Evolutionary conservation across 2,797 vertebrate species (phyloP), one percentile per base, ranked within the genome.

Genomic region (Onychomys leucogaster): DNA sequence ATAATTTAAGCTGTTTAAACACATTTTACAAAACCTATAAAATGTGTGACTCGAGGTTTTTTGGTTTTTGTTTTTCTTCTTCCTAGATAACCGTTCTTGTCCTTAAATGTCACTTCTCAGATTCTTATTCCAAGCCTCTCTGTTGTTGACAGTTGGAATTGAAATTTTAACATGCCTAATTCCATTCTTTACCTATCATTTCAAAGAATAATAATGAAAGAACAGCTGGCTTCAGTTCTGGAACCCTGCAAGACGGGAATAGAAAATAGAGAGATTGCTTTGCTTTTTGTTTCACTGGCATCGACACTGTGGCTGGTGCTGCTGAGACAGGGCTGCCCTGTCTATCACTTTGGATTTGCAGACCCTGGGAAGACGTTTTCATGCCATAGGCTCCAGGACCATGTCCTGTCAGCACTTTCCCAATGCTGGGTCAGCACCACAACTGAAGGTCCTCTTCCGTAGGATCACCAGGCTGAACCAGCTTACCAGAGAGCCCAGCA

Each of bases 361-460:
- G 97, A 92, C 94, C 83, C 95, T 97, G 96, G 59, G 65, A 97
- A 97, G 92, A 32, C 96, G 92, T 94, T 97, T 77, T 95, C 87
- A 92, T 63, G 97, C 97, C 67, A 5, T 71, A 95, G 95, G 94
- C 95, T 97, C 85, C 89, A 89, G 87, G 34, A 82, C 92, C 94
- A 29, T 41, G 37, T 87, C 76, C 85, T 86, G 80, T 97, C 98
- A 98, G 98, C 85, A 29, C 57, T 96, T 89, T 95, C 86, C 75
- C 46, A 73, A 34, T 97, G 96, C 95, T 93, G 76, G 95, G 93
- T 98, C 98, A 98, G 97, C 98, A 96, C 43, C 93, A 93, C 83
- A 52, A 46, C 14, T 0, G 52, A 97, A 90, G 94, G 94, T 95
- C 7, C 65, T 94, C 81, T 97, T 93, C 71, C 2, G 97, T 96